A percentile compares a stretch with the other conserved stretches of the same genome.
These are phyloP conservation scores for Enteromius argenteus DNA, from an alignment of 2,797 vertebrate species.

Conservation along the genomic window DNA sequence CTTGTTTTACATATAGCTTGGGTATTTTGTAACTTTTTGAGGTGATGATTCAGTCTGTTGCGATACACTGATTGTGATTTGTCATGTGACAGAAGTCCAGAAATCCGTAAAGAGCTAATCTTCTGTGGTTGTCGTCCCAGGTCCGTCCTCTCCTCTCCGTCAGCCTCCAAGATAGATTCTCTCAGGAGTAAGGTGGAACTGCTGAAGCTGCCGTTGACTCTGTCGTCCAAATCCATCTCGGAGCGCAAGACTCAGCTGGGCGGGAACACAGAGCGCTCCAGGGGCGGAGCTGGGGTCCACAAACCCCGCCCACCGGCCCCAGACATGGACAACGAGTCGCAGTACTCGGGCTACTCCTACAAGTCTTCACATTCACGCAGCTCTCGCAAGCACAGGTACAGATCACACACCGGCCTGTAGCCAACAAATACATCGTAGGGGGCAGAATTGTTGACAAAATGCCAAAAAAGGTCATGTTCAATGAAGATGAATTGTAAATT, in stretches of 20 bases:
- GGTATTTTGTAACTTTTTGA: not conserved
- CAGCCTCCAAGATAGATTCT: slow-evolving; percentile 97
- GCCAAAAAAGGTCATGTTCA: no score
- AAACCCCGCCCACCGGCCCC: slow-evolving; percentile 67
- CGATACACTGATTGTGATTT: not conserved
- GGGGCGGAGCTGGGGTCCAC: slow-evolving; percentile 68
- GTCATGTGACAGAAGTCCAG: not conserved
- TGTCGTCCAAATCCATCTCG: slow-evolving; percentile 82
- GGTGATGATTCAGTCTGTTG: not conserved
- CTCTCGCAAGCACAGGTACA: slow-evolving; percentile 86
- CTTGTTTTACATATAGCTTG: not conserved
- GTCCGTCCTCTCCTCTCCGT: slow-evolving; percentile 51
- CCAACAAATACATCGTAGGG: no score
- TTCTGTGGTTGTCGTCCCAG: slow-evolving; percentile 9
- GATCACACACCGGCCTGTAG: not conserved
- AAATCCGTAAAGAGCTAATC: not conserved
- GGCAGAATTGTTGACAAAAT: no score
- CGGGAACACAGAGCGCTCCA: slow-evolving; percentile 68
- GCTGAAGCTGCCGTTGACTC: slow-evolving; percentile 90
- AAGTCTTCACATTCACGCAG: slow-evolving; percentile 87
- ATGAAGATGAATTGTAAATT: no score
- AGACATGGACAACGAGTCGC: slow-evolving; percentile 90
- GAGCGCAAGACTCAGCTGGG: slow-evolving; percentile 88
- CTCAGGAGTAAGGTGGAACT: slow-evolving; percentile 96
- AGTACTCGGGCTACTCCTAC: slow-evolving; percentile 90